Evolutionary conservation across 2,797 vertebrate genomes (phyloP), one percentile per base, ranked within the genome.

Genomic region (Melanotaenia parkinsoni): DNA sequence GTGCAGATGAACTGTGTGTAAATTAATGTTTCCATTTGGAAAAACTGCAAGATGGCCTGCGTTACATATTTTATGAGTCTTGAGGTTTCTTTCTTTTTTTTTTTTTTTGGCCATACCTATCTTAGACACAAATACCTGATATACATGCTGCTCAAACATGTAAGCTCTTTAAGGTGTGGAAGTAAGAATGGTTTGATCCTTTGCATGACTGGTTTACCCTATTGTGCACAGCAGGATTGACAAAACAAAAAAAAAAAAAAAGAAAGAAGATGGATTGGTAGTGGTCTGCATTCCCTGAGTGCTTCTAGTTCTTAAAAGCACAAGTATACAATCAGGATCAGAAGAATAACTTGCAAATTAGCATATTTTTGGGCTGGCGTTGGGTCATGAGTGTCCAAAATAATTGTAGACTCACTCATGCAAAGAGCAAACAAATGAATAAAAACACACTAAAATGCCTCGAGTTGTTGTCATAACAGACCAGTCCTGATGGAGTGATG

Each of bases 11-110:
- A 69, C 64, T 72, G 57, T 81, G 54, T 76, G 72, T 72, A 74
- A 58, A 56, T 70, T 74, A 81, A 83, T 81, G 87, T 89, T 89
- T 91, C 85, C 83, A 86, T 87, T 89, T 20, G 73, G 74, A 89
- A 90, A 88, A 88, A 86, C 84, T 89, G 87, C 83, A 89, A 90
- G 87, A 91, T 89, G 82, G 85, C 70, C 72, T 83, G 80, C 30
- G 51, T 79, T 92, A 66, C 79, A 91, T 91, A 90, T 89, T 92
- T 89, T 70, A 92, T 91, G 86, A 91, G 87, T 84, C 80, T 72
- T 74, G 84, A 76, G 85, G 78, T 83, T 89, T 89, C 85, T 12
- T 92, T 91, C 91, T 91, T 85, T 26, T 32, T 32, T 32, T 32
- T 32, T 6, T 8, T 22, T 30, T 53, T 26, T 51, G 89, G 86